Percentiles rank a stretch among this genome's conserved stretches.
phyloP scores from a whole-genome alignment of 2,888 invertebrate genomes.

The Criorhina ranunculi region DNA sequence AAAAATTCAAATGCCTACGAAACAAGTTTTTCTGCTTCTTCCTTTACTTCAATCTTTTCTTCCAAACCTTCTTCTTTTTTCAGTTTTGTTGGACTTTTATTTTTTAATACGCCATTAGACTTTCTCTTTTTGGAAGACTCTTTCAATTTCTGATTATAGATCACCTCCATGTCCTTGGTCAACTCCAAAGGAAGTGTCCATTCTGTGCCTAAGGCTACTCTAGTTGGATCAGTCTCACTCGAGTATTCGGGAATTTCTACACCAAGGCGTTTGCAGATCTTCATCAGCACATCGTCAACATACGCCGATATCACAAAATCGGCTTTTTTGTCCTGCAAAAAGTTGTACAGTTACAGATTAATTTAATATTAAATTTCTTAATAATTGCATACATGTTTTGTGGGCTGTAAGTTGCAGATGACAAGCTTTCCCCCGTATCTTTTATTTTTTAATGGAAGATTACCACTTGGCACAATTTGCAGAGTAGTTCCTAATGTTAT shows the following conservation, averaged over 20 bases:
- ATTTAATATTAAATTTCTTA: neutral
- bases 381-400: slow-evolving; percentile 92
- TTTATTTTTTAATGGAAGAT: slow-evolving; percentile 93
- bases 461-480: slow-evolving; percentile 98
- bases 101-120: slow-evolving; percentile 25
- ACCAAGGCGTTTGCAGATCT: slow-evolving; percentile 90
- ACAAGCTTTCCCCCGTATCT: slow-evolving; percentile 95
- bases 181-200: slow-evolving; percentile 90
- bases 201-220: slow-evolving; percentile 85
- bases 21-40: slow-evolving; percentile 8
- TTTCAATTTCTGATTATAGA: slow-evolving; percentile 85
- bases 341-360: neutral
- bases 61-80: slow-evolving; percentile 37
- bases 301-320: slow-evolving; percentile 95
- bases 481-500: slow-evolving; percentile 98
- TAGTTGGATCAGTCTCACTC: slow-evolving; percentile 88
- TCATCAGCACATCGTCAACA: slow-evolving; percentile 92
- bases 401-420: slow-evolving; percentile 98
- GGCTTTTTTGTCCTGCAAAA: slow-evolving; percentile 92
- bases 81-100: slow-evolving; percentile 43
- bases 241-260: slow-evolving; percentile 91
- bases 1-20: neutral
- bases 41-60: slow-evolving; percentile 43
- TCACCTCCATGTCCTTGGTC: slow-evolving; percentile 87
- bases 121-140: slow-evolving; percentile 78